Base-by-base conservation (phyloP, 2,888 invertebrate genomes). In the Dastarcus helophoroides region DNA sequence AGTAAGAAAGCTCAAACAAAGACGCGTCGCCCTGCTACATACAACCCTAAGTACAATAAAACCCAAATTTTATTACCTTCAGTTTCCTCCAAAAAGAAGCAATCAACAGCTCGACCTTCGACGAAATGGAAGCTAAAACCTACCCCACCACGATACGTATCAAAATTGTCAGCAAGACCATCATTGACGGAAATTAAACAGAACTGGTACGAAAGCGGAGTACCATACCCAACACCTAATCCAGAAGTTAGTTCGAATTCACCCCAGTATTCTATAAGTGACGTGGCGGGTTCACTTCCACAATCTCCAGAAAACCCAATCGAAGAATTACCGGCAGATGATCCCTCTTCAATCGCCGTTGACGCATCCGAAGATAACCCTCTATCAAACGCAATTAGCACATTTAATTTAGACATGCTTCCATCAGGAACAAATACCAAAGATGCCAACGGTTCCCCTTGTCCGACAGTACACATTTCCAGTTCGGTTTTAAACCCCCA, bases 381-480 rank as follows among this genome's bases (percentile, higher is more conserved):
- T n/a, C 7, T 35, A 15, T 31, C 32, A 11, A 52, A 48, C 27
- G 44, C 49, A 2, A 36, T 55, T 14, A 54, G 48, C 33, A 49
- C 47, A 8, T 50, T 56, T 27, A 50, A 50, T 16, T 32, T 56
- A 11, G 51, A 54, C 29, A 50, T 55, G 46, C 22, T 45, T 3
- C 53, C 54, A 5, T 26, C 30, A n/a, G 16, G 23, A 7, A 21
- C 36, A 3, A 31, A 36, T 14, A 40, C 43, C 2, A 47, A 43
- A 33, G 36, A 41, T 14, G 9, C 36, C 2, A 23, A 11, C 15
- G 35, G 33, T n/a, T 40, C 42, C 15, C 43, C 46, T 24, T 73
- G 73, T 42, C 73, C 73, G 1, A 68, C 69, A 9, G 69, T 73
- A 40, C 71, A 65, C 43, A 58, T 73, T 1, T 68, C 71, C 2